A percentile compares a stretch with the other conserved stretches of the same genome.
These are phyloP conservation scores for Trichonephila inaurata DNA, from an alignment of 1,140 invertebrate genomes.

Conservation along the genomic window DNA sequence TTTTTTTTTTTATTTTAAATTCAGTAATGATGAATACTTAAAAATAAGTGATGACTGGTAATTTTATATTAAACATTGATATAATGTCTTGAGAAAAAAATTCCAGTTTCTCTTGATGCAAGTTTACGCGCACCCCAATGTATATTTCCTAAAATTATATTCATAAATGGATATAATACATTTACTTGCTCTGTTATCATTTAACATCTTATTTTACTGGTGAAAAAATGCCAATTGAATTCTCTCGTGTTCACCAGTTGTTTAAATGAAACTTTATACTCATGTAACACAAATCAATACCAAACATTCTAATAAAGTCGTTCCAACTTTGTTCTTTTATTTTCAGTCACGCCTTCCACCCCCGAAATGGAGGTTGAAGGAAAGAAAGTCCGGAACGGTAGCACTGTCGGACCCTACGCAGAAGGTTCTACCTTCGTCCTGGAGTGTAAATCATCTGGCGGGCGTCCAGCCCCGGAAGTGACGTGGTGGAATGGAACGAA, in stretches of 20 bases:
- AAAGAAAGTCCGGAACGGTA: conserved; percentile 70
- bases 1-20: no score
- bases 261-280: background rate
- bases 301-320: background rate
- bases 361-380: conserved; percentile 75
- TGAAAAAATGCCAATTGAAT: background rate
- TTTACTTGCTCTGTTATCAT: no score
- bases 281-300: background rate
- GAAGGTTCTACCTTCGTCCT: conserved; percentile 78
- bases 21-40: no score
- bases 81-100: no score
- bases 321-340: background rate
- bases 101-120: no score
- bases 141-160: no score
- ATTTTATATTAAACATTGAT: no score
- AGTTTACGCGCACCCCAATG: no score
- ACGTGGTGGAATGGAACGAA: conserved; percentile 78
- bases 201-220: no score
- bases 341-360: conserved; percentile 70
- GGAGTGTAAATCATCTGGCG: conserved; percentile 78
- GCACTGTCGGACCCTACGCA: conserved; percentile 77
- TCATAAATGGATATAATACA: no score
- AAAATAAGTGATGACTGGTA: no score
- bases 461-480: conserved; percentile 78
- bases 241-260: background rate